Evolutionary conservation across 2,797 vertebrate genomes (phyloP), one percentile per base, ranked within the genome.

Genomic region (Gambusia yucatana): DNA sequence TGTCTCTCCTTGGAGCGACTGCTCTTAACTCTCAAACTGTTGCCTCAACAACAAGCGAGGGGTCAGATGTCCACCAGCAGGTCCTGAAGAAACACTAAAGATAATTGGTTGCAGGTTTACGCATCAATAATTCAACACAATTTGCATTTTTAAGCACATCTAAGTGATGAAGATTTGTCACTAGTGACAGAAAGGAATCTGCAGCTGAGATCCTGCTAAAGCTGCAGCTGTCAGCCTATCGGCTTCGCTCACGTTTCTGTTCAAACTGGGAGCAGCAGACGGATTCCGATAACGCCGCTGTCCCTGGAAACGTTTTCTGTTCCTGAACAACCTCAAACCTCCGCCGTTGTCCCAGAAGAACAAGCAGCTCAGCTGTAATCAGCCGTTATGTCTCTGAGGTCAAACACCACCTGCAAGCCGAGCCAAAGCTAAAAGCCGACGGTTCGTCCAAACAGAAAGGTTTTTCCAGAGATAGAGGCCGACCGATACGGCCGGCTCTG

Each of bases 371-470:
- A 6, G 65, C 39, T 44, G 65, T 43, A 69, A 69, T 69, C 65
- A 25, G 33, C 3, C 2, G 20, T 30, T 74, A 43, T 74, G 39
- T 83, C 6, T 83, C 70, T 28, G 5, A 79, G 73, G 73, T 75
- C 52, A 59, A 75, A 59, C 25, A 59, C 73, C 52, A 75, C 39
- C 52, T 59, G 73, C 50, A 59, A 28, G 8, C 52, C 25, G 43
- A 59, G 33, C 50, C 73, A 30, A 33, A 73, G 65, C 65, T 69
- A n/a, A 13, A 67, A 41, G 65, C 39, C 10, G 9, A 9, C 22
- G 16, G 39, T n/a, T 69, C 25, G 25, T 69, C 20, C 65, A 69
- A 67, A 69, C 65, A 69, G 65, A 69, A 69, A 39, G 1, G 63
- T 6, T 47, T n/a, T 46, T 46, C 17, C 16, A 6, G 46, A 50